Evolutionary conservation across 37 sponge, comb jelly and placozoan genomes (phyloP).

Genomic region (Sycon ciliatum): DNA sequence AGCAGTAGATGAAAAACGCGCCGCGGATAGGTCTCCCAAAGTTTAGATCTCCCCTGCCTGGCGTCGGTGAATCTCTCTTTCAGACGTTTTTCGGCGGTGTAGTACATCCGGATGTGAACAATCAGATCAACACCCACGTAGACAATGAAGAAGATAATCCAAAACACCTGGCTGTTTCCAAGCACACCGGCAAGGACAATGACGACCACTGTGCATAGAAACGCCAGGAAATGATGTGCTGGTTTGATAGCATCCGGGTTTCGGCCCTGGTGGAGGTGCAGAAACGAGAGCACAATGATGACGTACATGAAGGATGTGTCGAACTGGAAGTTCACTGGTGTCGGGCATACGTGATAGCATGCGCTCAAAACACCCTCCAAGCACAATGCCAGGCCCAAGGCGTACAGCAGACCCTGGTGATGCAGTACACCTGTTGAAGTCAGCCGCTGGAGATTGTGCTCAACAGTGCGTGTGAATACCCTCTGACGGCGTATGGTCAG

Average conservation of each 20-base stretch:
- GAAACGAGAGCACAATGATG: slow-evolving; percentile 52
- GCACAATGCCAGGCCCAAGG: no score
- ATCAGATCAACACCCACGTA: slow-evolving; percentile 14
- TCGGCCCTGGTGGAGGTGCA: slow-evolving; percentile 52
- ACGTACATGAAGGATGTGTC: slow-evolving; percentile 81
- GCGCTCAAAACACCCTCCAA: slow-evolving; percentile 67
- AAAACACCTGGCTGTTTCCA: slow-evolving; percentile 22
- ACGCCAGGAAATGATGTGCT: slow-evolving; percentile 43
- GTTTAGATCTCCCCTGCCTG: no score
- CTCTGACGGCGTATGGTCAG: slow-evolving; percentile 28
- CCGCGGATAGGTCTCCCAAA: no score
- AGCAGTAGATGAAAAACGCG: no score
- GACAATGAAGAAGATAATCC: slow-evolving; percentile 24
- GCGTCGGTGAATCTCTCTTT: no score
- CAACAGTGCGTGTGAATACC: no score
- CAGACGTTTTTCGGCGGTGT: no score
- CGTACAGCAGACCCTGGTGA: slow-evolving; percentile 76
- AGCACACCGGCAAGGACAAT: slow-evolving; percentile 68
- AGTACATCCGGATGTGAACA: slow-evolving; percentile 35
- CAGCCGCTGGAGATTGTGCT: no score
- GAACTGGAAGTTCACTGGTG: slow-evolving; percentile 77
- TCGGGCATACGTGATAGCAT: slow-evolving; percentile 79
- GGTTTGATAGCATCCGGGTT: slow-evolving; percentile 59
- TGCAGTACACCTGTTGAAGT: slow-evolving; percentile 77
- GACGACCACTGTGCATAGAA: slow-evolving; percentile 41